phyloP scores from a whole-genome alignment of 2,797 vertebrate genomes.

The Manis pentadactyla region DNA sequence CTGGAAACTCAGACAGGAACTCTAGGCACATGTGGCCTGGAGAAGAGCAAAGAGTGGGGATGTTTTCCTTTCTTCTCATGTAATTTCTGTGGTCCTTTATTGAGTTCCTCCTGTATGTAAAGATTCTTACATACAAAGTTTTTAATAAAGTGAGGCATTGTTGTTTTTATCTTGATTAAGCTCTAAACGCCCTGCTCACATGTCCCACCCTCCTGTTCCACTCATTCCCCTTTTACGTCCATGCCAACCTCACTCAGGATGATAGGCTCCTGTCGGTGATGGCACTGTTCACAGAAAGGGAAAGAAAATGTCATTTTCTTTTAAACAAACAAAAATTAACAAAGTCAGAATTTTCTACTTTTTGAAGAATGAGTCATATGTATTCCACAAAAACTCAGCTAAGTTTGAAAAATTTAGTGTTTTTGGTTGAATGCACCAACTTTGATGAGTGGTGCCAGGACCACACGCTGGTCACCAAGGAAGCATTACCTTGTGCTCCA shows the following conservation, averaged over 20 bases:
- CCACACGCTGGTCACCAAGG: background rate
- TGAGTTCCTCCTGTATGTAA: background rate
- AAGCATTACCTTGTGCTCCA: background rate
- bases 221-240: too few relatives aligned
- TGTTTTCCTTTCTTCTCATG: background rate
- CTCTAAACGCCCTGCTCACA: background rate
- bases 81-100: too few relatives aligned
- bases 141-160: background rate
- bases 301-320: background rate
- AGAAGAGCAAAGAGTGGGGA: background rate
- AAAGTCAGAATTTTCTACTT: conserved; percentile 3
- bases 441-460: background rate
- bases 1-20: background rate
- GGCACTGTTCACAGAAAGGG: background rate
- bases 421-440: background rate
- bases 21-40: background rate
- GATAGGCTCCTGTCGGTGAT: background rate
- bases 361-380: background rate
- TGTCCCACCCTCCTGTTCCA: background rate
- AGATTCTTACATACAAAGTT: background rate
- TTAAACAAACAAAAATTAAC: background rate
- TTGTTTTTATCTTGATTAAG: background rate
- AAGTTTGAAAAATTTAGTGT: background rate
- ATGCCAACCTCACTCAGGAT: background rate
- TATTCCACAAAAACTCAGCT: background rate